Base-by-base conservation (phyloP, 2,797 vertebrate genomes). In the Lepidocolaptes lacrymiger region DNA sequence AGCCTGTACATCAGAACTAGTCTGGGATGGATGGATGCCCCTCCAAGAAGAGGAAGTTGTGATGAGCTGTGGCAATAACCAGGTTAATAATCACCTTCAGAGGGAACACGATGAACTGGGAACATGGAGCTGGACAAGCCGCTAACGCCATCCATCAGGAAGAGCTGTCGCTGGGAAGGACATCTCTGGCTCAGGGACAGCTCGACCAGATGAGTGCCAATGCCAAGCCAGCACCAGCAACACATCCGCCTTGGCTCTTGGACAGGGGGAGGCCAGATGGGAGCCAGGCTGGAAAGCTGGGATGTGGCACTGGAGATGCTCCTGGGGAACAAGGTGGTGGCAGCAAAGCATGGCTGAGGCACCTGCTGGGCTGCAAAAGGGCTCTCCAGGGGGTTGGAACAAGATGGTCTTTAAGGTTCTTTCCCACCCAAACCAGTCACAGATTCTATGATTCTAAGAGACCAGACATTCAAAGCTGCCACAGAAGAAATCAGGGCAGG, bases 81-180 rank as follows among this genome's bases (percentile, higher is more conserved):
- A 0, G 62, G 91, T 94, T 94, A 95, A 94, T 93, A 43, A 94
- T 90, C 79, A 68, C 46, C 85, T 48, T 81, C 58, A 18, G 61
- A 84, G 28, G 66, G 91, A 95, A 93, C 91, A 90, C 19, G 0
- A 83, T 3, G 73, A 93, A 88, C 91, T 3, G 2, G 62, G 91
- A 92, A 89, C 78, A 56, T 2, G 0, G 37, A 21, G 8, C 76
- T 0, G 0, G 0, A 43, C 7, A 7, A 82, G 77, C 51, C 2
- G 2, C 2, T 0, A 61, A n/a, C 68, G 49, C 59, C 61, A 92
- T 91, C 85, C 72, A 77, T 95, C 89, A 91, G 72, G 56, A 44
- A 54, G 62, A 94, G 54, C 79, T 89, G 88, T 92, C 5, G 0
- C 73, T 66, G 43, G 63, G 63, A 91, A 89, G 87, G 91, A 93